Percentiles rank a stretch among this genome's conserved stretches.
Conservation (phyloP, 2,888 invertebrate genomes). For the Flexamia atlantica region DNA sequence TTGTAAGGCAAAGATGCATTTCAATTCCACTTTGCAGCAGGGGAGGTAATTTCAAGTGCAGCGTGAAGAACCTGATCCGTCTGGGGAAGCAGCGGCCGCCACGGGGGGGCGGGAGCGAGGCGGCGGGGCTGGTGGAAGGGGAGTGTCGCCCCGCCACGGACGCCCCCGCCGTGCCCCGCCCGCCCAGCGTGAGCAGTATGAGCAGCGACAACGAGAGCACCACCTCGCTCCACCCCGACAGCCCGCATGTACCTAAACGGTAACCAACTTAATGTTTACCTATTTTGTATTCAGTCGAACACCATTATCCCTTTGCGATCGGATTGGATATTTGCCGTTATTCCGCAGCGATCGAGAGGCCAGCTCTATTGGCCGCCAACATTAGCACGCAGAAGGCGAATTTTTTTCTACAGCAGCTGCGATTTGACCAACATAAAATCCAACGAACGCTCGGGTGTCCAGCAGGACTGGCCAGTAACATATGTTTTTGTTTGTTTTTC, state of each 20-base stretch:
- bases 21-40: not conserved
- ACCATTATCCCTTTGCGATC: too few relatives aligned
- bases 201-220: conserved; percentile 70
- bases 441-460: too few relatives aligned
- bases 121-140: conserved; percentile 28
- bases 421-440: too few relatives aligned
- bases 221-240: conserved; percentile 65
- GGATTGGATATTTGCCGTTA: too few relatives aligned
- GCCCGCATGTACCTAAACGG: conserved; percentile 61
- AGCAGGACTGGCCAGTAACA: too few relatives aligned
- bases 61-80: conserved; percentile 70
- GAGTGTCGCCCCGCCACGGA: conserved; percentile 42
- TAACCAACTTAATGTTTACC: conserved; percentile 20
- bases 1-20: too few relatives aligned
- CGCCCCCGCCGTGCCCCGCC: conserved; percentile 40
- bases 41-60: conserved; percentile 69
- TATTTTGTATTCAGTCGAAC: too few relatives aligned
- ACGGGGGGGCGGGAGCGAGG: conserved; percentile 27
- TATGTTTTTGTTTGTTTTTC: too few relatives aligned
- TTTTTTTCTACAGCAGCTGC: too few relatives aligned
- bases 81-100: conserved; percentile 68
- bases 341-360: too few relatives aligned
- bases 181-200: conserved; percentile 66
- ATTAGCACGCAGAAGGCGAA: too few relatives aligned
- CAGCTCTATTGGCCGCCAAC: too few relatives aligned